Evolutionary conservation across 2,888 invertebrate genomes (phyloP).

Genomic region (Eupithecia exiguata): DNA sequence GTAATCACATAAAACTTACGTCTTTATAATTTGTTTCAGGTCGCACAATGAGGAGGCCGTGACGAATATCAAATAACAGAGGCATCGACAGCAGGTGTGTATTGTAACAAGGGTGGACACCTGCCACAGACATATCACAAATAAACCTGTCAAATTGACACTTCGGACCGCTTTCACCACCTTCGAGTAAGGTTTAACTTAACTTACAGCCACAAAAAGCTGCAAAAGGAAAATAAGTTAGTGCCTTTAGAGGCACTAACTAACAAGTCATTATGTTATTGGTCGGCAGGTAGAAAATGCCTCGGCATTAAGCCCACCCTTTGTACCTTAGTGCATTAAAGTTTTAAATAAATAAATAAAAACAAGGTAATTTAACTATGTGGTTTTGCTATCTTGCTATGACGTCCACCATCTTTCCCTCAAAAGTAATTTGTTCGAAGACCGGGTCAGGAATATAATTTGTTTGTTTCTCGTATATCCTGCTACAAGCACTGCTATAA

Average conservation of each 20-base stretch:
- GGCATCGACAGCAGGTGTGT: slow-evolving; percentile 65
- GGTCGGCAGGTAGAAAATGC: too few species aligned
- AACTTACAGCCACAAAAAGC: background rate
- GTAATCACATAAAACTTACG: background rate
- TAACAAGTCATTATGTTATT: too few species aligned
- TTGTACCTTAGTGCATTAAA: too few species aligned
- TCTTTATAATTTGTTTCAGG: slow-evolving; percentile 54
- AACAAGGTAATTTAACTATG: background rate
- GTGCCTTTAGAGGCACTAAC: background rate
- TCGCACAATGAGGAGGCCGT: slow-evolving; percentile 61
- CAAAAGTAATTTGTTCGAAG: background rate
- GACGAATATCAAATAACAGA: slow-evolving; percentile 50
- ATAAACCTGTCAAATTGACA: slow-evolving; percentile 8
- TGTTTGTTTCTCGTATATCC: background rate
- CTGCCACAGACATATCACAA: slow-evolving; percentile 19
- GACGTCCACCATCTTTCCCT: background rate
- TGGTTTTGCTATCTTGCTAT: background rate
- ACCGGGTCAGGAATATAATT: background rate
- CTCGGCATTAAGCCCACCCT: too few species aligned
- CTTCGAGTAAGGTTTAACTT: background rate
- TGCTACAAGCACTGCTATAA: too few species aligned
- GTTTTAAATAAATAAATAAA: too few species aligned
- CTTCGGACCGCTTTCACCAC: background rate
- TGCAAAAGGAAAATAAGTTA: background rate
- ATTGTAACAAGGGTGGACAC: slow-evolving; percentile 38